Conservation (phyloP, 1,140 invertebrate species). For the Cydia amplana region DNA sequence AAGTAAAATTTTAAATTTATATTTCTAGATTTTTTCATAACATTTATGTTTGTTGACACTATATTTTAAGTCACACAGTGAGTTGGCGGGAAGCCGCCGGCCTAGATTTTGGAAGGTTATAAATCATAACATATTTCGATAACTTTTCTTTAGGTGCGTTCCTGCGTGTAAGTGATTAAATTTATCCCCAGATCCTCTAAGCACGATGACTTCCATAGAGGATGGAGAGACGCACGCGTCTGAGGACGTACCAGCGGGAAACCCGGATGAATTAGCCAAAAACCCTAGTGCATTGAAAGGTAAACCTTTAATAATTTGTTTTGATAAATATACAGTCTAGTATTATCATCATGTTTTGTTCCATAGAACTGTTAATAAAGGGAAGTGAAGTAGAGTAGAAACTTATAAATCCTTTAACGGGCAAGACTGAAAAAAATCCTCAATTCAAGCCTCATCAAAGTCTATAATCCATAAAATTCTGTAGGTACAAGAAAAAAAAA, state of each 20-base stretch:
- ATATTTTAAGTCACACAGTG: conserved; percentile 35
- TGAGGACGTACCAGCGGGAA: conserved; percentile 70
- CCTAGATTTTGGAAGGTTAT: conserved; percentile 52
- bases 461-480: too few species aligned
- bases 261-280: conserved; percentile 84
- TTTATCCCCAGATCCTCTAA: conserved; percentile 28
- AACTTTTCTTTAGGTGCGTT: background rate
- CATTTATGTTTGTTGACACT: conserved; percentile 7
- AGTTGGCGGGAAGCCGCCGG: conserved; percentile 54
- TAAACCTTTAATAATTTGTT: conserved; percentile 52
- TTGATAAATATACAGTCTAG: background rate
- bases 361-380: too few species aligned
- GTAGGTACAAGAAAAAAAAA: too few species aligned
- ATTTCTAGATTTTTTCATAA: background rate
- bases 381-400: too few species aligned
- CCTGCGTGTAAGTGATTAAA: background rate
- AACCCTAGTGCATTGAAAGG: conserved; percentile 84
- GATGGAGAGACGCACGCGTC: conserved; percentile 61
- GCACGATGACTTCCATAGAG: conserved; percentile 66
- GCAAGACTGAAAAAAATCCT: too few species aligned
- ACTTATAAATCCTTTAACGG: too few species aligned
- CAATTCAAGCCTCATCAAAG: too few species aligned
- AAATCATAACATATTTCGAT: background rate
- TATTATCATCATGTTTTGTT: too few species aligned
- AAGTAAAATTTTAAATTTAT: background rate